Percentiles rank a stretch among this genome's conserved stretches.
phyloP scores from a whole-genome alignment of 1,140 invertebrate species.

The Drosophila teissieri region DNA sequence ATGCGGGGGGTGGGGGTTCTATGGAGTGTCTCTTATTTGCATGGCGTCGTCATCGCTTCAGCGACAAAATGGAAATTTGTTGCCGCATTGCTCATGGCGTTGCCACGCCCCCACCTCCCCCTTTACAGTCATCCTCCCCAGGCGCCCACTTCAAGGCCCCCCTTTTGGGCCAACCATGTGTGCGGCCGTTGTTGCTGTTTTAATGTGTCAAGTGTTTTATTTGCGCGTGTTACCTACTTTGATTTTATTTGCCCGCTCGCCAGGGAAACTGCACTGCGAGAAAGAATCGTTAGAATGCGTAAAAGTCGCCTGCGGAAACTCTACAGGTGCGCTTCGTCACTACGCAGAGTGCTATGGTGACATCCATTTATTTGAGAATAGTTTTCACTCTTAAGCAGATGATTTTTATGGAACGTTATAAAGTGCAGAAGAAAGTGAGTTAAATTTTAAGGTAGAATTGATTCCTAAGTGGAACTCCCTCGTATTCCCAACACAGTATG shows the following conservation, averaged over 20 bases:
- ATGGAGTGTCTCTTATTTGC: constrained; percentile 78
- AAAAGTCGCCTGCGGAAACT: no score
- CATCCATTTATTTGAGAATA: no score
- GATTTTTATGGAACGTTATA: no score
- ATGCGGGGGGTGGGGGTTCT: constrained; percentile 7
- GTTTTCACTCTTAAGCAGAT: no score
- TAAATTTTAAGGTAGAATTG: not conserved
- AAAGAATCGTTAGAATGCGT: not conserved
- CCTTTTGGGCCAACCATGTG: constrained; percentile 40
- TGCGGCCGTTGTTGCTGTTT: constrained; percentile 66
- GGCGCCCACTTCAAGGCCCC: not conserved
- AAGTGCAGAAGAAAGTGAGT: no score
- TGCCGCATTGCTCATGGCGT: constrained; percentile 71
- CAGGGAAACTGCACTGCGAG: constrained; percentile 17
- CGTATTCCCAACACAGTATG: not conserved
- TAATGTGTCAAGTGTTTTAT: constrained; percentile 84
- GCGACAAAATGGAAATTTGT: constrained; percentile 81
- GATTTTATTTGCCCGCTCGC: constrained; percentile 75
- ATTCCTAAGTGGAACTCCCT: not conserved
- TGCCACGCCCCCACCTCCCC: constrained; percentile 10
- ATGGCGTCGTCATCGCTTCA: constrained; percentile 54
- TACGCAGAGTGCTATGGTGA: no score
- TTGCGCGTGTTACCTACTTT: constrained; percentile 82
- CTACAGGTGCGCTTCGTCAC: no score
- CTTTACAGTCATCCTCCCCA: not conserved